Conservation (phyloP, 2,113 vertebrate genomes). For the Phyllostomus discolor region DNA sequence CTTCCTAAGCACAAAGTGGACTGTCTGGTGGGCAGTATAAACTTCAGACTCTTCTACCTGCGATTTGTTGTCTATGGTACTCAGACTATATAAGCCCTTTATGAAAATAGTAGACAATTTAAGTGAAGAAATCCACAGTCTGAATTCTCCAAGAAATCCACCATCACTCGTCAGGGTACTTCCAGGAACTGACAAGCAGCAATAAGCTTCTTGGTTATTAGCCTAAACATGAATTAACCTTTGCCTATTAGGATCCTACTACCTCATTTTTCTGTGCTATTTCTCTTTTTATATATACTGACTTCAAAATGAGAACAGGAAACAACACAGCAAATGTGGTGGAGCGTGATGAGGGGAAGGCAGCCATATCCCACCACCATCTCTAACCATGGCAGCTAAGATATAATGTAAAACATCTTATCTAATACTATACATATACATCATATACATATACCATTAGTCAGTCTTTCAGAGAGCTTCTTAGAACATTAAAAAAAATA, state of each 20-base stretch:
- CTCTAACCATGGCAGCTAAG: background rate
- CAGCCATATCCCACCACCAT: background rate
- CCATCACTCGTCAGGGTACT: background rate
- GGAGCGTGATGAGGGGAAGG: background rate
- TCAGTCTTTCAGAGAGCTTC: background rate
- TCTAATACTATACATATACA: background rate
- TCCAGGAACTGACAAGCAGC: background rate
- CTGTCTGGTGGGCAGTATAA: background rate
- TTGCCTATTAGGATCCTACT: background rate
- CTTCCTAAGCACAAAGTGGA: background rate
- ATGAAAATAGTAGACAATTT: background rate
- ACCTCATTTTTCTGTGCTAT: background rate
- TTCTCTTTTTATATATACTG: background rate
- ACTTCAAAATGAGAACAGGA: background rate
- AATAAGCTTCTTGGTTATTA: background rate
- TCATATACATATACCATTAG: background rate
- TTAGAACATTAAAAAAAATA: background rate
- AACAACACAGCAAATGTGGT: background rate
- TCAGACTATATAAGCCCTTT: background rate
- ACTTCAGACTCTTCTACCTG: background rate
- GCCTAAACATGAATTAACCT: background rate
- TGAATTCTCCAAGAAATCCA: slow-evolving; percentile 20
- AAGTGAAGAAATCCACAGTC: slow-evolving; percentile 6
- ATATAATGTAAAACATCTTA: background rate
- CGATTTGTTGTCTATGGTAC: background rate